These are phyloP conservation scores for Eilema caniola DNA, from an alignment of 2,888 invertebrate species.

Conservation along the genomic window DNA sequence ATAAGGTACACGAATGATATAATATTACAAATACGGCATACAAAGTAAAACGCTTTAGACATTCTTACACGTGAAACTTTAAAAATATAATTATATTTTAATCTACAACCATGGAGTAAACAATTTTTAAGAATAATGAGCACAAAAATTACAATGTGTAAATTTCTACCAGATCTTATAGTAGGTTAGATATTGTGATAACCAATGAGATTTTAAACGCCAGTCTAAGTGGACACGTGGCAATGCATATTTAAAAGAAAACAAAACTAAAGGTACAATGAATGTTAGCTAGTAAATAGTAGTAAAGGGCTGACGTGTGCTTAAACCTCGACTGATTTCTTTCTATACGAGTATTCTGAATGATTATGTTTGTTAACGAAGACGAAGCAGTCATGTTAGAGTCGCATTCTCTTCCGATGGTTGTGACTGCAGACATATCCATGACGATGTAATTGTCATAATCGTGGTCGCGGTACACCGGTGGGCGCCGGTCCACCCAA, in stretches of 20 bases:
- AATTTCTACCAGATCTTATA: slow-evolving; percentile 83
- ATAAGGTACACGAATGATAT: slow-evolving; percentile 47
- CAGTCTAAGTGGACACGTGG: slow-evolving; percentile 68
- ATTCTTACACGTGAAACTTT: slow-evolving; percentile 47
- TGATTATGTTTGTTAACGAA: slow-evolving; percentile 56
- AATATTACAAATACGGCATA: slow-evolving; percentile 46
- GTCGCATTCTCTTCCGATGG: slow-evolving; percentile 69
- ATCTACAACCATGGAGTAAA: slow-evolving; percentile 57
- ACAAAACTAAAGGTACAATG: slow-evolving; percentile 83
- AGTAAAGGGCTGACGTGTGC: slow-evolving; percentile 74
- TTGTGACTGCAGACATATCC: slow-evolving; percentile 86
- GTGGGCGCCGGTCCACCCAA: slow-evolving; percentile 55
- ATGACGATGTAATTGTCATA: slow-evolving; percentile 51
- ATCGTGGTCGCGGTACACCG: slow-evolving; percentile 8
- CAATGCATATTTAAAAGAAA: slow-evolving; percentile 69
- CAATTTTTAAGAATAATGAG: slow-evolving; percentile 64
- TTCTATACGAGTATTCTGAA: slow-evolving; percentile 63
- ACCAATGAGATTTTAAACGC: slow-evolving; percentile 84
- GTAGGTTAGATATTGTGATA: slow-evolving; percentile 85
- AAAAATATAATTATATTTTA: slow-evolving; percentile 48
- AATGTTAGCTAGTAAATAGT: slow-evolving; percentile 74
- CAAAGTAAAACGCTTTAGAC: slow-evolving; percentile 55
- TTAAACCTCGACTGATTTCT: slow-evolving; percentile 74
- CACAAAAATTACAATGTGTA: slow-evolving; percentile 82
- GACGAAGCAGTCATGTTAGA: slow-evolving; percentile 68